Conservation (phyloP, 2,888 invertebrate species). For the Priocnemis perturbator region DNA sequence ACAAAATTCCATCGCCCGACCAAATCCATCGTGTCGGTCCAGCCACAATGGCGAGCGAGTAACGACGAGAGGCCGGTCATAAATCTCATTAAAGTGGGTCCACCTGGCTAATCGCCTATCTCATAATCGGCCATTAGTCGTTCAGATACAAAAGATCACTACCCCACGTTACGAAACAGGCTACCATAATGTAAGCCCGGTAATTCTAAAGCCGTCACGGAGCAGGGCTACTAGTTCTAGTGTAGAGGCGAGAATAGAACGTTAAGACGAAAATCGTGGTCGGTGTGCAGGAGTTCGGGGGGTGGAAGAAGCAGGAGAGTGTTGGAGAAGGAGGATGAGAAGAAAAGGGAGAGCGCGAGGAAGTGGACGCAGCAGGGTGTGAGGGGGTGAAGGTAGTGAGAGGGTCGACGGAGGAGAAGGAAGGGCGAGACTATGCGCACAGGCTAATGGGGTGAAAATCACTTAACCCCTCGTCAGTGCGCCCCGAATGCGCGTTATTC, state of each 20-base stretch:
- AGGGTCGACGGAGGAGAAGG: slow-evolving; percentile 24
- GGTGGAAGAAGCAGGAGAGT: slow-evolving; percentile 5
- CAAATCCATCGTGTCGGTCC: too few relatives aligned
- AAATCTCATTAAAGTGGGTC: slow-evolving; percentile 32
- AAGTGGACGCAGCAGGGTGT: neutral
- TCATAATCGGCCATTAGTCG: slow-evolving; percentile 24
- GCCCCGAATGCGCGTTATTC: slow-evolving; percentile 63
- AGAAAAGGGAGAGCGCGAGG: neutral
- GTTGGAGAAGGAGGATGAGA: neutral
- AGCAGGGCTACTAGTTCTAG: neutral
- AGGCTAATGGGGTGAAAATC: slow-evolving; percentile 66
- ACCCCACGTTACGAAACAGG: neutral
- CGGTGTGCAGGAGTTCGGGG: slow-evolving; percentile 28
- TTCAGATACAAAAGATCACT: slow-evolving; percentile 10
- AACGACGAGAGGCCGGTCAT: neutral
- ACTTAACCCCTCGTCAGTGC: slow-evolving; percentile 65
- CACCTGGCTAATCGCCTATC: slow-evolving; percentile 41
- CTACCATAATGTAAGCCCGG: neutral
- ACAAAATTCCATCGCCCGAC: too few relatives aligned
- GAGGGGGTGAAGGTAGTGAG: slow-evolving; percentile 13
- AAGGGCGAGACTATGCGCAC: slow-evolving; percentile 17
- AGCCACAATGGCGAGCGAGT: too few relatives aligned
- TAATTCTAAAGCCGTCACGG: slow-evolving; percentile 2
- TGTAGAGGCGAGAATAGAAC: neutral
- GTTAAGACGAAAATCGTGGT: slow-evolving; percentile 2